A percentile compares a stretch with the other conserved stretches of the same genome.
phyloP scores from a whole-genome alignment of 2,113 vertebrate genomes.

The Colossoma macropomum region DNA sequence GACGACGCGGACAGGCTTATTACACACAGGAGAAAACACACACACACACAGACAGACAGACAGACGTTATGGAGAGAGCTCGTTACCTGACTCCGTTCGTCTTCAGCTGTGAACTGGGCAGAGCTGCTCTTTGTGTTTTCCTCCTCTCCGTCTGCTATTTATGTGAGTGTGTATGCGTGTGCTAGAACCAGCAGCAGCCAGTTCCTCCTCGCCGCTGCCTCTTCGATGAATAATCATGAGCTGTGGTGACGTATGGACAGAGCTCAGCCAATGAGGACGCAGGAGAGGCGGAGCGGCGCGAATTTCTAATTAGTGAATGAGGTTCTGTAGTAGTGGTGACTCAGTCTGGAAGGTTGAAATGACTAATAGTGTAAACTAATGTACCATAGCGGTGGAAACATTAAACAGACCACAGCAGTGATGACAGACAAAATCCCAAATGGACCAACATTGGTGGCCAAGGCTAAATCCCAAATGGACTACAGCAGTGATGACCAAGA shows the following conservation, averaged over 20 bases:
- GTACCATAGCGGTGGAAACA: no score
- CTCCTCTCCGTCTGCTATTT: constrained; percentile 75
- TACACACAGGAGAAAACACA: neutral
- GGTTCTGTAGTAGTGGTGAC: neutral
- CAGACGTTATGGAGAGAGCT: neutral
- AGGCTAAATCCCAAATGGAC: no score
- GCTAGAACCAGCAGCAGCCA: constrained; percentile 84
- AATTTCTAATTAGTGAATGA: neutral
- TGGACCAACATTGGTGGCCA: neutral
- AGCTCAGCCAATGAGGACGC: constrained; percentile 34
- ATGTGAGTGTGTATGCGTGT: constrained; percentile 57
- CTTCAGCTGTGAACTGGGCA: constrained; percentile 68
- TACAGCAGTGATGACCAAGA: no score
- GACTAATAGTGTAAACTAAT: neutral
- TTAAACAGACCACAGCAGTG: no score
- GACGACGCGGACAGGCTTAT: neutral
- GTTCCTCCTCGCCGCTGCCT: constrained; percentile 72
- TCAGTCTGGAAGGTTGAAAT: neutral
- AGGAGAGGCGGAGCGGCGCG: neutral
- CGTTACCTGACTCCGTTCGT: constrained; percentile 77
- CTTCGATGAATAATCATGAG: constrained; percentile 74
- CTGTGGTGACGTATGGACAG: constrained; percentile 42
- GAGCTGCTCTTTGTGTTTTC: constrained; percentile 68
- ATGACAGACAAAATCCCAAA: neutral
- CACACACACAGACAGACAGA: neutral